Evolutionary conservation across 1,140 invertebrate genomes (phyloP), one percentile per base, ranked within the genome.

Genomic region (Antheraea pernyi): DNA sequence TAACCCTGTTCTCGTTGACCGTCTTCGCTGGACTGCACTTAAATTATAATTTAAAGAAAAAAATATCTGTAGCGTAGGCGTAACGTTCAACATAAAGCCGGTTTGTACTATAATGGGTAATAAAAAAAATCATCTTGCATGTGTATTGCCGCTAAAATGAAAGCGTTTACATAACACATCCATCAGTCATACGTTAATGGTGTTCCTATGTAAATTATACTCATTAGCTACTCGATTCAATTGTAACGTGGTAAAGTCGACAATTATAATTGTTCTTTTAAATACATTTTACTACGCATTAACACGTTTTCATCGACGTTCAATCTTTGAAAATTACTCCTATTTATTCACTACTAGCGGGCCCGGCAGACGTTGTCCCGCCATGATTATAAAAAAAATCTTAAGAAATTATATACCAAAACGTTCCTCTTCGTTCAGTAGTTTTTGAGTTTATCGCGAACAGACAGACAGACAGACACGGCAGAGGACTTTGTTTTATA

Each of bases 131-230:
- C 65, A 73, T 72, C 71, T 59, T 74, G 68, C 76, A 69, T 67
- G 72, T 69, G 61, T 62, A 59, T 65, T 65, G 48, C 64, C 72
- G 78, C 70, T 77, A 77, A 78, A 78, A 76, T 48, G 61, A 67
- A 30, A 37, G 7, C 64, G 73, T 77, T 79, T 79, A 77, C 79
- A 77, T 73, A 78, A 81, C 73, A 67, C 18, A 67, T 39, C 71
- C 78, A 83, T 84, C 74, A 74, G 65, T 84, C 82, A 83, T 82
- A 75, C 62, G 46, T 66, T 84, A 80, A 85, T 85, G 75, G 83
- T 78, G 71, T 71, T 77, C 80, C 80, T 70, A 85, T 83, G 81
- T 80, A 83, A 85, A 85, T 85, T 76, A 72, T 75, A 53, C 76
- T 80, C 75, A 82, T 83, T 85, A 83, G 77, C 74, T 75, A 79